phyloP scores from a whole-genome alignment of 2,797 vertebrate genomes.

The Crenichthys baileyi region DNA sequence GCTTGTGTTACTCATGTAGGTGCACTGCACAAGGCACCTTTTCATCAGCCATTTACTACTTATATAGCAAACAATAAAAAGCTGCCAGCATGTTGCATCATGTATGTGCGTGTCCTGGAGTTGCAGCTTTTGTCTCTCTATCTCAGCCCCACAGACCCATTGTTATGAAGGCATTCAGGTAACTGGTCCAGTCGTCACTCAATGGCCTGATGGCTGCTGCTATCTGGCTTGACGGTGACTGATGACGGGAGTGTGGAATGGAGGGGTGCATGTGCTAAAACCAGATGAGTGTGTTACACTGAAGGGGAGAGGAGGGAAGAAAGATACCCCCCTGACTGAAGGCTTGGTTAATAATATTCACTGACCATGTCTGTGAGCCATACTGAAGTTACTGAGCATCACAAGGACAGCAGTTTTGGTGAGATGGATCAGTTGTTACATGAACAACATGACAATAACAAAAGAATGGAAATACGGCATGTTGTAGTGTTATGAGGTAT shows the following conservation, averaged over 20 bases:
- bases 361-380: slow-evolving; percentile 54
- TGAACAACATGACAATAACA: slow-evolving; percentile 29
- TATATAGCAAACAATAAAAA: slow-evolving; percentile 58
- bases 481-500: neutral
- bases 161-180: slow-evolving; percentile 77
- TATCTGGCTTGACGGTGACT: slow-evolving; percentile 76
- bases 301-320: slow-evolving; percentile 49
- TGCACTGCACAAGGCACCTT: slow-evolving; percentile 38
- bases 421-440: slow-evolving; percentile 59
- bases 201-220: slow-evolving; percentile 71
- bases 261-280: slow-evolving; percentile 53
- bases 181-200: slow-evolving; percentile 76
- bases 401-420: slow-evolving; percentile 41
- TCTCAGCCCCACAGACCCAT: slow-evolving; percentile 61
- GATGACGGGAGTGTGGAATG: slow-evolving; percentile 69
- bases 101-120: slow-evolving; percentile 31
- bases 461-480: slow-evolving; percentile 17
- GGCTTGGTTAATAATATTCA: slow-evolving; percentile 52
- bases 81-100: slow-evolving; percentile 37
- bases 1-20: slow-evolving; percentile 11
- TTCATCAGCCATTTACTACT: slow-evolving; percentile 63
- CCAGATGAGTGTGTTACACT: slow-evolving; percentile 46
- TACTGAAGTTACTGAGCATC: slow-evolving; percentile 27
- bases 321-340: slow-evolving; percentile 65
- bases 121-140: slow-evolving; percentile 63